phyloP scores from a whole-genome alignment of 2,113 vertebrate species.

The Hemibagrus wyckioides region DNA sequence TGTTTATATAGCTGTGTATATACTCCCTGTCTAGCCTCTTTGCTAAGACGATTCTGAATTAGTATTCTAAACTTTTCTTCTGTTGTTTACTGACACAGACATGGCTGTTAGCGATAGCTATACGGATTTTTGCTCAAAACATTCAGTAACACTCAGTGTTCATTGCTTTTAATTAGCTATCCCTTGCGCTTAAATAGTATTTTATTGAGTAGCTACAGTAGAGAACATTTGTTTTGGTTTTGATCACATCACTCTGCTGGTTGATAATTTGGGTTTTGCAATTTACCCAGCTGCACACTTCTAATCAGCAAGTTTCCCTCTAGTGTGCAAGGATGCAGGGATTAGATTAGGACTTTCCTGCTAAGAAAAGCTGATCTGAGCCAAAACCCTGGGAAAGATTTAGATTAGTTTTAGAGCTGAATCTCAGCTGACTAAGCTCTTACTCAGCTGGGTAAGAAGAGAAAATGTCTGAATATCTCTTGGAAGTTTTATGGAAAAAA shows the following conservation, averaged over 20 bases:
- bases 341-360: constrained; percentile 11
- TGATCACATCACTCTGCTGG: background rate
- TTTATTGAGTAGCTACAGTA: background rate
- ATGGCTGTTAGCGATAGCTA: background rate
- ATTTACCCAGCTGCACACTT: constrained; percentile 1
- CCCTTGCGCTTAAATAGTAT: background rate
- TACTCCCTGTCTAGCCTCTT: background rate
- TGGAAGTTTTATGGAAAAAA: background rate
- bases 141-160: background rate
- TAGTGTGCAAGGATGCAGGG: background rate
- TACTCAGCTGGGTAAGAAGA: background rate
- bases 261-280: constrained; percentile 20
- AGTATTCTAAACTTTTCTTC: background rate
- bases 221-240: background rate
- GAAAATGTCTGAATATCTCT: background rate
- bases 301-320: background rate
- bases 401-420: background rate
- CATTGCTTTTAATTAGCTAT: constrained; percentile 1
- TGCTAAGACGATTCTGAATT: background rate
- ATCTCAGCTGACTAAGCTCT: constrained; percentile 2
- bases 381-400: background rate
- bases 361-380: background rate
- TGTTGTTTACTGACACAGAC: background rate
- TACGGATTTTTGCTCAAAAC: background rate
- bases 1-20: constrained; percentile 10